Evolutionary conservation across 2,113 vertebrate species (phyloP), one percentile per base, ranked within the genome.

Genomic region (Halichoeres trimaculatus): DNA sequence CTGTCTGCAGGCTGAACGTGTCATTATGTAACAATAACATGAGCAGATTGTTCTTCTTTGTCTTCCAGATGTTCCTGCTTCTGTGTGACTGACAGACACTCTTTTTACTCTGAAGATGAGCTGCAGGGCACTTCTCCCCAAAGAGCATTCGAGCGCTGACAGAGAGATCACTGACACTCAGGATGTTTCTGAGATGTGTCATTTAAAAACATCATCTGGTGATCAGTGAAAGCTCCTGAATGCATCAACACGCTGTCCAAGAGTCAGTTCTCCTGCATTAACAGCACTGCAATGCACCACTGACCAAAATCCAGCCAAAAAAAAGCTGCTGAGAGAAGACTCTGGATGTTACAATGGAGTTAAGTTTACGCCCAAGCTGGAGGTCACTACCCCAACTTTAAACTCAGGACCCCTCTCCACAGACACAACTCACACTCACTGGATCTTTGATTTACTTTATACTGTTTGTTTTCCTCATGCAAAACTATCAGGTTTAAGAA

Each of bases 11-110:
- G 17, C 16, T 3, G 43, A 9, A 48, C 50, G 43, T 41, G 43
- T 41, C 50, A 66, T 54, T 53, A 36, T 20, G 47, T 50, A 57
- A 48, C 40, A 43, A 41, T 34, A 34, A 45, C 51, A 54, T 24
- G 16, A 45, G 53, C 40, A 77, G n/a, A 40, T 52, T 11, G 45
- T 48, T 61, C 30, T 54, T 24, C 20, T 60, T 10, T 30, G 8
- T 53, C 22, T 50, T 72, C 19, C 48, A 61, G 41, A 60, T 67
- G 62, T 60, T 1, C 19, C 16, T 20, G 38, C 35, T 36, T 55
- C 41, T 55, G 14, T 48, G 24, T 45, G 40, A 19, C 53, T 56
- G 26, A 34, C 45, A 63, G 11, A 26, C 14, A 23, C 14, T 11
- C 17, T 22, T 26, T 63, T 22, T 50, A n/a, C 26, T 50, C 13